Evolutionary conservation across 2,797 vertebrate species (phyloP).

Genomic region (Pangasius sanitwongsei): DNA sequence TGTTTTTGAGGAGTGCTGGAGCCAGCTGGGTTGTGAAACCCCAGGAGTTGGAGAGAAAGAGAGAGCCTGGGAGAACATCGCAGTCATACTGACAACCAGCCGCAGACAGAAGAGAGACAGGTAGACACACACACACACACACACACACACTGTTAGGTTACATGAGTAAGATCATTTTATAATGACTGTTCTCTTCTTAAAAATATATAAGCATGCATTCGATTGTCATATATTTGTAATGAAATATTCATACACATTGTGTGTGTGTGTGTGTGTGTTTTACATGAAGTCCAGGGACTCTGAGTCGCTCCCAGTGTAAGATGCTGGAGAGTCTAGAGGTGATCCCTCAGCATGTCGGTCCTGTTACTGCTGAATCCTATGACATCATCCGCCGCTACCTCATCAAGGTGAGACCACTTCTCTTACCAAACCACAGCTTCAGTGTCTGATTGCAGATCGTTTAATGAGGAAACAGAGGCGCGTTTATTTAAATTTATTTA

Average conservation of each 20-base stretch:
- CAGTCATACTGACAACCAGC: slow-evolving; percentile 80
- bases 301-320: slow-evolving; percentile 83
- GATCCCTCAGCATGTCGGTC: slow-evolving; percentile 82
- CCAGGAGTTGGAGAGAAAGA: slow-evolving; percentile 79
- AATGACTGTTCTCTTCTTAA: neutral
- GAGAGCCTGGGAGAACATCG: slow-evolving; percentile 89
- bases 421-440: neutral
- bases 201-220: neutral
- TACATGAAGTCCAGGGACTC: slow-evolving; percentile 71
- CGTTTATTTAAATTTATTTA: neutral
- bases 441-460: neutral
- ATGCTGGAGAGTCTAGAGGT: slow-evolving; percentile 86
- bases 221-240: neutral
- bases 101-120: slow-evolving; percentile 79
- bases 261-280: neutral
- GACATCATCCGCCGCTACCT: slow-evolving; percentile 83
- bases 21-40: slow-evolving; percentile 81
- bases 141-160: neutral
- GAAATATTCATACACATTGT: neutral
- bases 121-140: slow-evolving; percentile 58
- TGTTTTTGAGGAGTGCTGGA: slow-evolving; percentile 87
- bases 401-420: slow-evolving; percentile 70
- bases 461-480: neutral
- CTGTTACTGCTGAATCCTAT: slow-evolving; percentile 82
- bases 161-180: neutral